Base-by-base conservation (phyloP, 2,888 invertebrate genomes). In the Cactoblastis cactorum region DNA sequence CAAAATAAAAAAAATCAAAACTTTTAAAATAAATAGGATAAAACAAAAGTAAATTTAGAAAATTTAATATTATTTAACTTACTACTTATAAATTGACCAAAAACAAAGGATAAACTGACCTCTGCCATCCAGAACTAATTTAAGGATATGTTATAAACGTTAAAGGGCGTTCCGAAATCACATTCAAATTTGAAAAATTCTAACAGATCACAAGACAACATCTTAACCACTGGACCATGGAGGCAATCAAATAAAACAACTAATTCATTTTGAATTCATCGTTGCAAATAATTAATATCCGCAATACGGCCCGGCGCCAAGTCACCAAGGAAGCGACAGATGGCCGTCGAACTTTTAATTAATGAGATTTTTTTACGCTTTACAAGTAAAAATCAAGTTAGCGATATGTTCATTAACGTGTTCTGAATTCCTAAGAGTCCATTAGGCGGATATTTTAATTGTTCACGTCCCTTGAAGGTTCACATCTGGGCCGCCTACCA, bases 401-500 rank as follows among this genome's bases (percentile, higher is more conserved):
- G 49, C 53, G 46, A 55, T 55, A 53, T 55, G 55, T 55, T 55
- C 55, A 57, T 57, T 57, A 57, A 55, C 54, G 35, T 55, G 35
- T 32, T 54, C 53, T 18, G 47, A 50, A 57, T 57, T 55, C 55
- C 55, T 89, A 85, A 87, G 83, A 84, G 70, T 84, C 41, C 19
- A 70, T 67, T 84, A 78, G 68, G 65, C 67, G 24, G 14, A 41
- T 41, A 41, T 89, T 88, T 88, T 89, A 87, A 88, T 89, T 88
- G 88, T 87, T 80, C 74, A 74, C 68, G 69, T 67, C 75, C 74
- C 74, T 75, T 80, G 87, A 88, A 82, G 77, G 71, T 76, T 79
- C 56, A 79, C 88, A 89, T 82, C 88, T 89, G 88, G 74, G 77
- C 80, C 85, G 80, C 83, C 85, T 80, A 73, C 81, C 75, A 53